Base-by-base conservation (phyloP, 2,113 vertebrate genomes). In the Gallinago media region DNA sequence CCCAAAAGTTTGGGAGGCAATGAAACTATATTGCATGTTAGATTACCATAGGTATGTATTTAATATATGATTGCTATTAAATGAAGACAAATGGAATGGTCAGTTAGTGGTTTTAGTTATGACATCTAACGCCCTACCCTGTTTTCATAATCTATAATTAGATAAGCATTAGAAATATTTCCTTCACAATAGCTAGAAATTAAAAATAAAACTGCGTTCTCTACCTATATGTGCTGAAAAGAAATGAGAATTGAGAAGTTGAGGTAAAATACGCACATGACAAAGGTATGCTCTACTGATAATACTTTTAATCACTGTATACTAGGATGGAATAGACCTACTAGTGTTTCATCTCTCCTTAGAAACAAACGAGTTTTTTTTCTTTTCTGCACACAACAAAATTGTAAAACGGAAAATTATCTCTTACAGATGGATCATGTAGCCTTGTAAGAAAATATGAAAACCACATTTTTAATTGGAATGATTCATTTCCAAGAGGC, bases 391-490 rank as follows among this genome's bases (percentile, higher is more conserved):
- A 6, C 27, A 38, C 2, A 59, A 34, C 9, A 66, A 46, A 84
- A 46, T 13, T 62, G 63, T 67, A 22, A 92, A 49, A 47, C 21
- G 9, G 29, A 40, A 78, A 87, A 42, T 34, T 40, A 26, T 58
- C n/a, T 85, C 12, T 52, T 76, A 23, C 46, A 76, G 71, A 78
- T 85, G 29, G 74, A 61, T 88, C 23, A 15, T 32, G 44, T 83
- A 72, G n/a, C 47, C 61, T 75, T 82, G 8, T 44, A 77, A 73
- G 22, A 59, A 80, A 59, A 80, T n/a, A 34, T 1, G 2, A 29
- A 63, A 94, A 47, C 4, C 4, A 7, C 40, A 20, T 8, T 96
- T 91, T 89, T 71, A 88, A 75, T 89, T 92, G 76, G 63, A 79
- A 15, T 94, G 85, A 77, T 81, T 88, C 19, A 61, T 65, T 90